Evolutionary conservation across 2,113 vertebrate genomes (phyloP), one percentile per base, ranked within the genome.

Genomic region (Maccullochella peelii): DNA sequence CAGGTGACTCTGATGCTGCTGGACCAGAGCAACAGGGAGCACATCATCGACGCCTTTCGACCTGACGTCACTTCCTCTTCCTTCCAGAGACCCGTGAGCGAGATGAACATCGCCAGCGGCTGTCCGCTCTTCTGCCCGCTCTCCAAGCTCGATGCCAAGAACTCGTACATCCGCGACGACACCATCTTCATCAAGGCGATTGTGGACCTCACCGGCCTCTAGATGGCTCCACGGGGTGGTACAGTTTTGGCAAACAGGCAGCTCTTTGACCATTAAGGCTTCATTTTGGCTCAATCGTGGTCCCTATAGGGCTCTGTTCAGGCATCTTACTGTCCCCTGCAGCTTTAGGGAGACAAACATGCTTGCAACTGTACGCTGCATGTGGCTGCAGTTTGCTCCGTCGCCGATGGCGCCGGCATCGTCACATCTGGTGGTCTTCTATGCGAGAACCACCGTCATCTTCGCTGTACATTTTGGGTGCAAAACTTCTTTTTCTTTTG

Each of bases 91-190:
- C 98, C 98, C 0, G 93, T 98, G 86, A 97, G 96, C 0, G 98
- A 99, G 78, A 99, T 99, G 98, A 99, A 99, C 95, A 98, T 99
- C 0, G 98, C 98, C 85, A 99, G 98, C 0, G 98, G 98, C 89
- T 99, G 98, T 69, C 98, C 98, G 0, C 97, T 99, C 49, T 99
- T 99, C 95, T 99, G 98, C 90, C 98, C 98, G 0, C 95, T 99
- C 33, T 96, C 97, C 9, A 96, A 97, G 86, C 97, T 99, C 88
- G 98, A 98, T 65, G 91, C 95, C 90, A 98, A 98, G 94, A 97
- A 97, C 83, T 96, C 97, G 11, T 99, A 99, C 25, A 96, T 99
- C 59, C 96, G 97, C 0, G 98, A 99, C 3, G 98, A 99, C 12
- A 96, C 97, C 91, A 97, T 99, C 94, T 99, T 99, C 94, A 97